Evolutionary conservation across 2,888 invertebrate species (phyloP).

Genomic region (Temnothorax unifasciatus): DNA sequence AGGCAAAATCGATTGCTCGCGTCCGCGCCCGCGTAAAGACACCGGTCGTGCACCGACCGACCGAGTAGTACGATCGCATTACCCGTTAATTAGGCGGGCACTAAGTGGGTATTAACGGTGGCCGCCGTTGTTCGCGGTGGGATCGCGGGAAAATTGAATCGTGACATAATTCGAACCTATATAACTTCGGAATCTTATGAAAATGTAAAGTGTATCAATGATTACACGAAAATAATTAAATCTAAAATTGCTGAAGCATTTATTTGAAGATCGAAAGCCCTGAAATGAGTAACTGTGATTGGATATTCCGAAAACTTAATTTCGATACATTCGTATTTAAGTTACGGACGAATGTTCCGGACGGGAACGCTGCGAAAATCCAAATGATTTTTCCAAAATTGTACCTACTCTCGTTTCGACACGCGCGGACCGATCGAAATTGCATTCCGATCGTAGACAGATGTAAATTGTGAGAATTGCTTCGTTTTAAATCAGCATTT

Average conservation of each 20-base stretch:
- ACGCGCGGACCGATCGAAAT: slow-evolving; percentile 21
- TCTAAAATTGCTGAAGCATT: background rate
- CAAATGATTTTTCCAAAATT: background rate
- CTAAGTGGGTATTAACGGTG: slow-evolving; percentile 34
- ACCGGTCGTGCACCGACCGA: slow-evolving; percentile 6
- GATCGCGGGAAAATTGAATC: slow-evolving; percentile 19
- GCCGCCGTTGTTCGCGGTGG: background rate
- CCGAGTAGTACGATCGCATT: slow-evolving; percentile 45
- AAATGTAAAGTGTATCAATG: slow-evolving; percentile 5
- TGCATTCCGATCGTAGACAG: slow-evolving; percentile 29
- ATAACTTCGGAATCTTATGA: background rate
- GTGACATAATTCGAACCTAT: slow-evolving; percentile 7
- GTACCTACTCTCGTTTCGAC: background rate
- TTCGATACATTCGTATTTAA: slow-evolving; percentile 4
- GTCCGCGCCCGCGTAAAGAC: slow-evolving; percentile 53
- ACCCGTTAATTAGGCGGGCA: slow-evolving; percentile 37
- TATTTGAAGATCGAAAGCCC: background rate
- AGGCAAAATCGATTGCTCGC: slow-evolving; percentile 76
- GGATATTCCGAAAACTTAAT: background rate
- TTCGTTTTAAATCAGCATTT: slow-evolving; percentile 66
- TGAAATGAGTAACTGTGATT: background rate
- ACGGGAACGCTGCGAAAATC: background rate
- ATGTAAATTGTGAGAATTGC: slow-evolving; percentile 39
- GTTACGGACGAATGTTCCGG: slow-evolving; percentile 1
- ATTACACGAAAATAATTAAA: background rate